phyloP scores from a whole-genome alignment of 2,888 invertebrate species.

The Mythimna lalbum region DNA sequence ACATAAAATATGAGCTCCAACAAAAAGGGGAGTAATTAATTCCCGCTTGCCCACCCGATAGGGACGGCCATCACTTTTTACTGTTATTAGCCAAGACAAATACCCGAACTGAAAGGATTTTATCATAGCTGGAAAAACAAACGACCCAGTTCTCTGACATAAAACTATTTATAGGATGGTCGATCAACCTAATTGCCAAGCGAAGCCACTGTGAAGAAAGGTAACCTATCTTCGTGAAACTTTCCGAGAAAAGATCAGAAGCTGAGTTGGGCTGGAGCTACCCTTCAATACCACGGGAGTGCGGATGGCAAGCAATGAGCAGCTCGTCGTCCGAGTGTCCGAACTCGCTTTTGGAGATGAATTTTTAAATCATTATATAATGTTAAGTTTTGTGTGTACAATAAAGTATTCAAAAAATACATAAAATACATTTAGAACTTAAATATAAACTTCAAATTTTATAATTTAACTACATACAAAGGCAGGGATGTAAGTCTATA shows the following conservation, averaged over 20 bases:
- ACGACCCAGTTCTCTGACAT: slow-evolving; percentile 39
- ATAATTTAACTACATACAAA: too few species aligned
- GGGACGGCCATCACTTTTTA: slow-evolving; percentile 65
- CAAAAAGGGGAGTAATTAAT: slow-evolving; percentile 67
- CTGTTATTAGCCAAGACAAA: slow-evolving; percentile 62
- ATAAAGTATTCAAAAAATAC: too few species aligned
- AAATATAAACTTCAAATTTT: too few species aligned
- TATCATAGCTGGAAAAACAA: slow-evolving; percentile 52
- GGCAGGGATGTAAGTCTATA: too few species aligned
- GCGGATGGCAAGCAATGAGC: too few species aligned
- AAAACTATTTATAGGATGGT: slow-evolving; percentile 50
- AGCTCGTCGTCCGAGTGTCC: too few species aligned
- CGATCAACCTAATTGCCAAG: neutral
- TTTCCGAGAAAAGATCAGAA: neutral
- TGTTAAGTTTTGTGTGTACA: too few species aligned
- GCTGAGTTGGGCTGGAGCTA: too few species aligned
- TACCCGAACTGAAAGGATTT: slow-evolving; percentile 55
- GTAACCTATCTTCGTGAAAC: neutral
- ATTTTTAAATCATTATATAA: too few species aligned
- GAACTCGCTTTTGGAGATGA: too few species aligned
- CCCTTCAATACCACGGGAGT: too few species aligned
- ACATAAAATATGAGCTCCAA: slow-evolving; percentile 57
- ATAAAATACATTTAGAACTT: too few species aligned
- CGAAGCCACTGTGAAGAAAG: neutral
- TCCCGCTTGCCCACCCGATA: slow-evolving; percentile 52